Base-by-base conservation (phyloP, 2,888 invertebrate genomes). In the Terebella lapidaria region DNA sequence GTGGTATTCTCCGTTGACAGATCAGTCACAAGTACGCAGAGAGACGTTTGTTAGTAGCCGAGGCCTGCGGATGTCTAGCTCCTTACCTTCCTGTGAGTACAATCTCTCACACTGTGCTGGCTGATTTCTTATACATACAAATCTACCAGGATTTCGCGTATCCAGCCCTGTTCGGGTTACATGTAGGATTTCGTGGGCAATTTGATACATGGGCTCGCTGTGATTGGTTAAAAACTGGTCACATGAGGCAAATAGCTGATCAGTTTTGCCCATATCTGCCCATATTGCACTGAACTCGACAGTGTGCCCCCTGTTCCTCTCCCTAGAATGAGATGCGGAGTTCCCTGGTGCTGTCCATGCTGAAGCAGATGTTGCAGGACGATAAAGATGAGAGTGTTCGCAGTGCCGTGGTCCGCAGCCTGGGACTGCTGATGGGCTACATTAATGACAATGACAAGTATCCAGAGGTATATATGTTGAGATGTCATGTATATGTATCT, bases 321-420 rank as follows among this genome's bases (percentile, higher is more conserved):
- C 27, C 15, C 5, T 30, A 52, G 47, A 54, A 57, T 61, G 83
- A 85, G 46, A 85, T 88, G 46, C 81, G 87, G 42, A 86, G 87
- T 71, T 89, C 88, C 0, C 77, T 88, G 30, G 84, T 88, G 74
- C 79, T 88, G 52, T 87, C 88, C 15, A 88, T 89, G 85, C 78
- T 89, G 42, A 87, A 87, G 71, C 88, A 89, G 81, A 85, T 89
- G 85, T 75, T 87, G 58, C 75, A 82, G 29, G 87, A 88, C 67
- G 89, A 89, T 71, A 84, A 85, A 67, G 86, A 86, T 66, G 84
- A 86, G 26, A 72, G 78, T 54, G 87, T 88, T 1, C 78, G 87
- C 64, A 84, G 84, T 63, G 84, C 85, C n/a, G 86, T 85, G 4
- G 83, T 87, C 2, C 82, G 83, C 68, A 87, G 86, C 71, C 79